Conservation (phyloP, 2,797 vertebrate genomes). For the Alosa sapidissima region DNA sequence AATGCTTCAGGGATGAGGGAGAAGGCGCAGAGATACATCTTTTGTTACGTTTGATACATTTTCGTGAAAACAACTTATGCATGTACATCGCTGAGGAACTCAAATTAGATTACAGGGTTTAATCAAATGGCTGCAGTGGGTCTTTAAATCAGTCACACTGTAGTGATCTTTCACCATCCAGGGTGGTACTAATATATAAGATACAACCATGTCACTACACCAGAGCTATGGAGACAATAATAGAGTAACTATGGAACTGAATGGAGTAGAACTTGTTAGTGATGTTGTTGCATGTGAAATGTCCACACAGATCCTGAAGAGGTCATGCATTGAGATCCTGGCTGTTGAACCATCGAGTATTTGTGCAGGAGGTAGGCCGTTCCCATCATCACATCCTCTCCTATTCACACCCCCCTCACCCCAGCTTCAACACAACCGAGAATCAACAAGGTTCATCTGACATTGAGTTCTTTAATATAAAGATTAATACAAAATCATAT, state of each 20-base stretch:
- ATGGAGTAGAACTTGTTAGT: not conserved
- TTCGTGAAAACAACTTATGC: no score
- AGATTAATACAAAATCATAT: no score
- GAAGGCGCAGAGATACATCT: no score
- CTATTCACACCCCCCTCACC: no score
- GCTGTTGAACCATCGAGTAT: constrained; percentile 95
- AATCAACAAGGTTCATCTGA: no score
- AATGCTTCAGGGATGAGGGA: no score
- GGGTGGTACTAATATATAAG: not conserved
- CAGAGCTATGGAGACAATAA: not conserved
- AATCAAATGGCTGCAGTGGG: no score
- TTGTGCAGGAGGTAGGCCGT: constrained; percentile 88
- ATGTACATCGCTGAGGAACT: no score
- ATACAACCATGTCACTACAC: not conserved
- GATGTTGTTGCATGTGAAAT: not conserved
- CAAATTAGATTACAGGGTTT: no score
- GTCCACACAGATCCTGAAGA: constrained; percentile 86
- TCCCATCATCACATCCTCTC: not conserved
- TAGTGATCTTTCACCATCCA: not conserved
- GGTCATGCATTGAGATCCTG: constrained; percentile 97
- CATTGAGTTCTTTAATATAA: no score
- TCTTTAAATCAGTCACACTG: not conserved
- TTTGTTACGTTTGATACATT: no score
- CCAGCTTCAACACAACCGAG: no score
- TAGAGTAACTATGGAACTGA: not conserved